Base-by-base conservation (phyloP, 1,140 invertebrate species). In the Drosophila jambulina region DNA sequence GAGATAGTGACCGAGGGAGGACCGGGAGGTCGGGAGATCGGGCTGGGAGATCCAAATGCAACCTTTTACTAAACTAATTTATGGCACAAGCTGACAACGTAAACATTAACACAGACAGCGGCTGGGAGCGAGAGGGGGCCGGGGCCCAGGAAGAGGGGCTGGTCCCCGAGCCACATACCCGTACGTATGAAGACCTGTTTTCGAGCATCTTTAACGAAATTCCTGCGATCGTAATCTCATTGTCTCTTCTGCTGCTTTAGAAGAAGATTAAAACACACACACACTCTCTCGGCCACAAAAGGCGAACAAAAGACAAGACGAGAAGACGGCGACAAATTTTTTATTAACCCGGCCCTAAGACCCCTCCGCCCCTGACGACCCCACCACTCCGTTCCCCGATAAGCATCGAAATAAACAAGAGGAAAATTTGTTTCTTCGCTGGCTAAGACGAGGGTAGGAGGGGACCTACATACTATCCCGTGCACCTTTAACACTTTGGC, bases 61-160 rank as follows among this genome's bases (percentile, higher is more conserved):
- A 90, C 84, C 84, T 91, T 88, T 90, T 90, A 90, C 84, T 88
- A 88, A 92, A 92, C 91, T 92, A 92, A 92, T 92, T 92, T 92
- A 92, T 92, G 91, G 91, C 91, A 86, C 86, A 92, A 92, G 91
- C 85, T 87, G 84, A 78, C 84, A 92, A 88, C 85, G 86, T 90
- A 91, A 90, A 90, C 86, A 90, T 91, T 90, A 86, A 91, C 86
- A 82, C 86, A 80, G 77, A 71, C 78, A 67, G 68, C 46, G n/a
- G 27, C 2, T 2, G 48, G 27, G 49, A 32, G 0, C 5, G 4
- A 13, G 49, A 13, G n/a, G 25, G 17, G 72, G 58, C 32, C 64
- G 36, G 45, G 32, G 12, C 13, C 13, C 15, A 48, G 51, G 58
- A 42, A 36, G 27, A 40, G 57, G 38, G 49, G 25, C 40, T 67